These are phyloP conservation scores for Aromia moschata DNA, from an alignment of 2,888 invertebrate genomes.

Conservation along the genomic window DNA sequence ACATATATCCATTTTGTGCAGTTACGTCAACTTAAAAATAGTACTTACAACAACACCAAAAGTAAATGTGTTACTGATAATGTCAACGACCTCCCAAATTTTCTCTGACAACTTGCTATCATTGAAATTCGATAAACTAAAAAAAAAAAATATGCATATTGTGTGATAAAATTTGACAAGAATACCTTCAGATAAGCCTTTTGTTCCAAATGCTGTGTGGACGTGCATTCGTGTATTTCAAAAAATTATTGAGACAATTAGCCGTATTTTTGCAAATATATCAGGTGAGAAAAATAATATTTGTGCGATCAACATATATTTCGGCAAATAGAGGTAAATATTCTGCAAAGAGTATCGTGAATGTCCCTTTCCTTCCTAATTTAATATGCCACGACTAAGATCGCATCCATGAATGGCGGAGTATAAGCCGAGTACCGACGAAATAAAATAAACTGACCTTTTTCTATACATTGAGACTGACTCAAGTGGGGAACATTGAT, in stretches of 20 bases:
- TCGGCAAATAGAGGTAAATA: background rate
- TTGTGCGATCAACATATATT: background rate
- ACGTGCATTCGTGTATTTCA: background rate
- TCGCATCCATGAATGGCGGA: background rate
- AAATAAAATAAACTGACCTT: conserved; percentile 3
- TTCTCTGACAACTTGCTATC: conserved; percentile 1
- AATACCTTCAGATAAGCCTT: background rate
- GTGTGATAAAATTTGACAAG: background rate
- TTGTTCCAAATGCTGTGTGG: background rate
- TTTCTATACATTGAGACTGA: background rate
- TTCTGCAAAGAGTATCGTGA: background rate
- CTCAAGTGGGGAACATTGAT: background rate
- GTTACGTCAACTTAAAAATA: no score
- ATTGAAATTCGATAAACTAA: background rate
- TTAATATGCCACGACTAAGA: background rate
- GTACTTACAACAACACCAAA: conserved; percentile 10
- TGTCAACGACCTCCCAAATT: conserved; percentile 4
- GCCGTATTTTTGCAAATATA: conserved; percentile 5
- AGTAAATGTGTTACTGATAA: background rate
- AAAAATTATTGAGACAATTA: background rate
- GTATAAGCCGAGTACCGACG: background rate
- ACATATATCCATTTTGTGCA: no score
- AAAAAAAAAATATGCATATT: background rate
- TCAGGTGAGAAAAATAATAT: conserved; percentile 12
- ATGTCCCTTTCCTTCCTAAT: background rate